Conservation (phyloP, 2,797 vertebrate species). For the Uromys caudimaculatus region DNA sequence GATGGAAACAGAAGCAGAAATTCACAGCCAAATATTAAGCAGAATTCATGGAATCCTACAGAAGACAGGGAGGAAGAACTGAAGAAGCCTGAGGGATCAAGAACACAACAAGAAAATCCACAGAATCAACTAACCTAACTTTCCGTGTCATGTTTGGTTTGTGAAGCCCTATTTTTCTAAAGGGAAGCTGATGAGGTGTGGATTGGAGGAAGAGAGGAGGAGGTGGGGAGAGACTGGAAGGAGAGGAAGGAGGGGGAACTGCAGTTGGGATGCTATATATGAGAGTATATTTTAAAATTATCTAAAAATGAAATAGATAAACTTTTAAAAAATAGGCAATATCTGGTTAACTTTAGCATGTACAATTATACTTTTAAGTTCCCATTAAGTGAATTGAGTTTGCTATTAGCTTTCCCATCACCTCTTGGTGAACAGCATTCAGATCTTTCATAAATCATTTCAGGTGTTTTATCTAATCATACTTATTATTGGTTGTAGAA, state of each 20-base stretch:
- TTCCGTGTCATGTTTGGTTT: not conserved
- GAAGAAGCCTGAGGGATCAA: not conserved
- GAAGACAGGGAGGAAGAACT: too few relatives aligned
- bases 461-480: slow-evolving; percentile 92
- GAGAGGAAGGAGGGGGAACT: not conserved
- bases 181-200: not conserved
- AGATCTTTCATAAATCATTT: slow-evolving; percentile 90
- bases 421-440: slow-evolving; percentile 87
- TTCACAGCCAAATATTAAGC: too few relatives aligned
- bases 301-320: not conserved
- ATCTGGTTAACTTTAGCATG: slow-evolving; percentile 91
- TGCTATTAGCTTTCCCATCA: slow-evolving; percentile 88
- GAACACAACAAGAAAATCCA: not conserved
- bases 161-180: not conserved
- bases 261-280: not conserved
- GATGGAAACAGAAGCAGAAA: too few relatives aligned
- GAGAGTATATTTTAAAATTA: not conserved
- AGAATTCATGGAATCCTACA: too few relatives aligned
- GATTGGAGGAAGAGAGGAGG: not conserved
- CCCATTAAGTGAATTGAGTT: slow-evolving; percentile 90
- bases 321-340: slow-evolving; percentile 87
- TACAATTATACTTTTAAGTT: slow-evolving; percentile 94
- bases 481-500: slow-evolving; percentile 91
- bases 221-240: not conserved
- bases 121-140: not conserved